Evolutionary conservation across 2,797 vertebrate genomes (phyloP).

Genomic region (Buphagus erythrorhynchus): DNA sequence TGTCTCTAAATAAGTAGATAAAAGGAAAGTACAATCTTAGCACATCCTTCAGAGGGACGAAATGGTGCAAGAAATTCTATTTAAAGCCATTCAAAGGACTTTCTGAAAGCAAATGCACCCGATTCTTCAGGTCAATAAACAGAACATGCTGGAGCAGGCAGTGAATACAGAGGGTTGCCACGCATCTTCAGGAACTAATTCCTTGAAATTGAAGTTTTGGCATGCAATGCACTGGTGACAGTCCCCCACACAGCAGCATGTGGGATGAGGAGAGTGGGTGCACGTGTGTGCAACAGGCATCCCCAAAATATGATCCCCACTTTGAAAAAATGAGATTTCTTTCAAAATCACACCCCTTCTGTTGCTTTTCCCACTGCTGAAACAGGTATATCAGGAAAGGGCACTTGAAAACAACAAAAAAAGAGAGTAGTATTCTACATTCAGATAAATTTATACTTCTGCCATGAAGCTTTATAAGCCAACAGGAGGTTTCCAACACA

Average conservation of each 20-base stretch:
- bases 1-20: background rate
- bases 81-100: background rate
- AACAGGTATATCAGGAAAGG: background rate
- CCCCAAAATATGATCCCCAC: background rate
- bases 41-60: background rate
- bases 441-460: background rate
- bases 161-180: background rate
- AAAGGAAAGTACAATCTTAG: background rate
- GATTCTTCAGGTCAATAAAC: background rate
- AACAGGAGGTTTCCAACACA: background rate
- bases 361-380: background rate
- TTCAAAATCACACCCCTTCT: background rate
- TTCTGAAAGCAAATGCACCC: background rate
- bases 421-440: background rate
- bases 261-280: background rate
- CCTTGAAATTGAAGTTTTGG: background rate
- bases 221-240: background rate
- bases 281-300: background rate
- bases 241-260: background rate
- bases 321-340: background rate
- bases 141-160: background rate
- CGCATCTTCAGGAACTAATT: background rate
- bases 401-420: background rate
- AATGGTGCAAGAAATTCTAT: background rate
- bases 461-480: slow-evolving; percentile 9